Conservation (phyloP, 64 coral and sea anemone species). For the Exaiptasia diaphana region DNA sequence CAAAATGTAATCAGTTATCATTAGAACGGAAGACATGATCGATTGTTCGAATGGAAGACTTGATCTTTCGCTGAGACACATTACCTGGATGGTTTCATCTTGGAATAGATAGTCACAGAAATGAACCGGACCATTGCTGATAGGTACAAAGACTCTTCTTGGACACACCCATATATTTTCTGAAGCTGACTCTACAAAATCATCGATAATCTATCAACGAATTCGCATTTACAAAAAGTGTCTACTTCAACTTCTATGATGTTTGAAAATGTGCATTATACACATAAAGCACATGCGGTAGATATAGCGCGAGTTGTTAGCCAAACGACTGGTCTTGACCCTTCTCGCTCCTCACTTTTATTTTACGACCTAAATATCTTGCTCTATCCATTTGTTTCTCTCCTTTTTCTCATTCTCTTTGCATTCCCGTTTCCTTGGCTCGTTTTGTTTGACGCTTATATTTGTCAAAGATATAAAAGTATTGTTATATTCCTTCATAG, state of each 20-base stretch:
- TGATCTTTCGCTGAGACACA: too few relatives aligned
- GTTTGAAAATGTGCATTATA: not conserved
- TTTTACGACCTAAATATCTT: too few relatives aligned
- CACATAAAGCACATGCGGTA: not conserved
- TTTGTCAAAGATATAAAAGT: too few relatives aligned
- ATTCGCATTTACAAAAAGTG: not conserved
- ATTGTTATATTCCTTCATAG: too few relatives aligned
- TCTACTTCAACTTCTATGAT: not conserved
- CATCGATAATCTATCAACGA: not conserved
- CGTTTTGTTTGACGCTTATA: too few relatives aligned
- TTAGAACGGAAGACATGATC: not conserved
- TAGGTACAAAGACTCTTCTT: constrained; percentile 43
- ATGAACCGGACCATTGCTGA: not conserved
- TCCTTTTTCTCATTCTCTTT: too few relatives aligned
- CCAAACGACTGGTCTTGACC: not conserved
- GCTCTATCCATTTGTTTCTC: too few relatives aligned
- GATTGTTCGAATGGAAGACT: not conserved
- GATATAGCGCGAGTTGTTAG: not conserved
- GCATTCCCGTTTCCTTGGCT: too few relatives aligned
- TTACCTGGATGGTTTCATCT: constrained; percentile 60
- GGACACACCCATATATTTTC: constrained; percentile 43
- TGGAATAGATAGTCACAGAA: constrained; percentile 60
- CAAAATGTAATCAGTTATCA: not conserved
- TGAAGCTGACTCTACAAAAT: not conserved
- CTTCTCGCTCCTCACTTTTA: not conserved